Evolutionary conservation across 1,140 invertebrate species (phyloP), one percentile per base, ranked within the genome.

Genomic region (Elysia chlorotica): DNA sequence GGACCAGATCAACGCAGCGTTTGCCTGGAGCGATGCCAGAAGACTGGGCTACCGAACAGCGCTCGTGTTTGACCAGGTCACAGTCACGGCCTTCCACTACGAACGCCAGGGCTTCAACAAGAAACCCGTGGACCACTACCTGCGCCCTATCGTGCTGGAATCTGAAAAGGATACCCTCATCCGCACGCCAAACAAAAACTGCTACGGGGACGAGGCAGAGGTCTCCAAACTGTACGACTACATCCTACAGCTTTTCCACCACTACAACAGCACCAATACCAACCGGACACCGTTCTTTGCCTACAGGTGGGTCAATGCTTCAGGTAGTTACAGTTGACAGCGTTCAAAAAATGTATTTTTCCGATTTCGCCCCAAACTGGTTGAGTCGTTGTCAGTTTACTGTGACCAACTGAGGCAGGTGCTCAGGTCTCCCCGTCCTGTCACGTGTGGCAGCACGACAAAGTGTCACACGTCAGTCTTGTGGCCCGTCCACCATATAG

Each of bases 1-100:
- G n/a, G 65, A 68, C 54, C 2, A 30, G 14, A 36, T 68, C 14
- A 35, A 68, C 48, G n/a, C 48, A 4, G 38, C 23, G 21, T 68
- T 68, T 68, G 2, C 54, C 21, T 68, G 65, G 65, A 54, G 31
- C 28, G 31, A 48, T 23, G 23, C n/a, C 17, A 2, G 65, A 4
- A 48, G 25, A 53, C 38, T 35, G 10, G 65, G 65, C 14, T 68
- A 68, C 28, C 4, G 65, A 23, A 68, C 65, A 28, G 38, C 25
- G 14, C 2, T 68, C 3, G 1, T 68, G 19, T 25, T 68, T 3
- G 65, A 68, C 28, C 2, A 10, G 21, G 31, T 31, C 2, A 2
- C 48, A 14, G 48, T 68, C 6, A 68, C 65, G 5, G 65, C 38
- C 10, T 68, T 68, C 28, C 65, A 68, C 65, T 68, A 53, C 31